Evolutionary conservation across 2,113 vertebrate species (phyloP), one percentile per base, ranked within the genome.

Genomic region (Cnemophilus loriae): DNA sequence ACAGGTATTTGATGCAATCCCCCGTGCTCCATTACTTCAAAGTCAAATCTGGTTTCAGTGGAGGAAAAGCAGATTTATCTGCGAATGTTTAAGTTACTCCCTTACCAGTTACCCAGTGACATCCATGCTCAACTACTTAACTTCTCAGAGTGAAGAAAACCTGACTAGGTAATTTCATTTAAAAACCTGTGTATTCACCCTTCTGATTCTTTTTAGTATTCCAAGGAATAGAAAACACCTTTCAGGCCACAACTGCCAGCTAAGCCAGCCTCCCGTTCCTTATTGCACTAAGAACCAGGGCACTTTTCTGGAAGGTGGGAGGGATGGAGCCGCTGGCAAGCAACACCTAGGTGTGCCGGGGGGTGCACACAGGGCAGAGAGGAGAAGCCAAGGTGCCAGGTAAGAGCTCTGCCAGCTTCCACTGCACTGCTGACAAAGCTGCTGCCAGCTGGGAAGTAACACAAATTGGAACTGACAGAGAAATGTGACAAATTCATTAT

Each of bases 401-500:
- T 42, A 11, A 77, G 73, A 84, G 44, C 55, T 87, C 73, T 80
- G 80, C 71, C 83, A 89, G 68, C 63, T 80, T 73, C 26, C 47
- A 24, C 46, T 2, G 1, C 7, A 27, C 68, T 30, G 24, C 76
- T 84, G 77, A 74, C 64, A 86, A 63, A 92, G 63, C 42, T 56
- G 42, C 70, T 81, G 84, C 61, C 14, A 6, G 18, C 85, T 80
- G 76, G 52, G 26, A 84, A 77, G 39, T 5, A 64, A 82, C 81
- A n/a, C 87, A 81, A 81, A 95, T 74, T 76, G 84, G 61, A 95
- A 69, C 74, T 57, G 87, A 93, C 94, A 87, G 61, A 84, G 91
- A 95, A 89, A 91, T 70, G 70, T 91, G 87, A 85, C n/a, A 91
- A 91, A 96, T 96, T 55, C 90, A 96, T 95, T 96, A 97, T 96